These are phyloP conservation scores for Drosophila lowei DNA, from an alignment of 1,140 invertebrate species.

Conservation along the genomic window DNA sequence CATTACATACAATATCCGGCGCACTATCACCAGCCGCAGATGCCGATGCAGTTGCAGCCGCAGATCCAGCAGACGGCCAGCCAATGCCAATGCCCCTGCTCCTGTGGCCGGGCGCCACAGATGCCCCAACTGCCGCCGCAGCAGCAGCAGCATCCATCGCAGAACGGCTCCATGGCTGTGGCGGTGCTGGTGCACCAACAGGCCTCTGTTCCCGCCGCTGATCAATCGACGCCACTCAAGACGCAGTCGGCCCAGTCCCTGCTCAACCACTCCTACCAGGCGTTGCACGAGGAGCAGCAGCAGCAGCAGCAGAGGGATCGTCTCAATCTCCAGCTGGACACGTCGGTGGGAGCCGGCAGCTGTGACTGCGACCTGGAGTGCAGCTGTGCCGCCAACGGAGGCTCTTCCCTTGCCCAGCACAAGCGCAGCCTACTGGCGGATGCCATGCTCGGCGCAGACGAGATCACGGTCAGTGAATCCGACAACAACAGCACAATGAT, in stretches of 20 bases:
- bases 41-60: slow-evolving; percentile 37
- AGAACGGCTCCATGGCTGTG: slow-evolving; percentile 68
- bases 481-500: slow-evolving; percentile 81
- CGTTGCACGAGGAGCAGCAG: slow-evolving; percentile 61
- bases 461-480: slow-evolving; percentile 81
- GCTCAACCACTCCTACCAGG: slow-evolving; percentile 78
- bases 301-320: slow-evolving; percentile 32
- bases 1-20: slow-evolving; percentile 82
- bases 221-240: slow-evolving; percentile 29
- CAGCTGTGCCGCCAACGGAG: slow-evolving; percentile 48
- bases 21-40: slow-evolving; percentile 56
- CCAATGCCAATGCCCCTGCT: slow-evolving; percentile 77
- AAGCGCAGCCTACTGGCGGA: slow-evolving; percentile 69
- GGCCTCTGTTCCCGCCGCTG: slow-evolving; percentile 35
- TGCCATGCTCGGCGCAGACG: slow-evolving; percentile 76
- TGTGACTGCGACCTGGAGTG: slow-evolving; percentile 79
- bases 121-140: slow-evolving; percentile 33
- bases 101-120: slow-evolving; percentile 60
- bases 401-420: slow-evolving; percentile 48
- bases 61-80: slow-evolving; percentile 38
- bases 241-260: slow-evolving; percentile 75
- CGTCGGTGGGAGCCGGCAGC: slow-evolving; percentile 41
- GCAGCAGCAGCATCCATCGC: slow-evolving; percentile 39
- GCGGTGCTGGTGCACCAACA: slow-evolving; percentile 77
- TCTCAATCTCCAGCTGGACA: slow-evolving; percentile 56